These are phyloP conservation scores for Polylopha cassiicola DNA, from an alignment of 2,888 invertebrate species.

Conservation along the genomic window DNA sequence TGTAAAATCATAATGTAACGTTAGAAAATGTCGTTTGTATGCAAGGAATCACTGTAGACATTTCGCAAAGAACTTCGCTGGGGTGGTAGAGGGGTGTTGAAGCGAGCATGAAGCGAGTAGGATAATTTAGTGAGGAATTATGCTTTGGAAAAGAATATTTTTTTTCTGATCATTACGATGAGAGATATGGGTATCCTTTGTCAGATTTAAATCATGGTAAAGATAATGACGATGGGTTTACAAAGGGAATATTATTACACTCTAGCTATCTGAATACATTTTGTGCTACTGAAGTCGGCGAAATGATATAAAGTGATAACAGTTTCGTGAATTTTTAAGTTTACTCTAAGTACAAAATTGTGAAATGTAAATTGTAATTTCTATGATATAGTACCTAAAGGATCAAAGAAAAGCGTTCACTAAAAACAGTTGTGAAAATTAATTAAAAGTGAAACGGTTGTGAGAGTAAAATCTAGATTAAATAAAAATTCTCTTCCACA, in stretches of 20 bases:
- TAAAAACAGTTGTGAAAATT: not conserved
- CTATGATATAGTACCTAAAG: not conserved
- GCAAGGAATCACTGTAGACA: conserved; percentile 77
- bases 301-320: too few relatives aligned
- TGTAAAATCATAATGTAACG: conserved; percentile 66
- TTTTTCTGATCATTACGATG: conserved; percentile 15
- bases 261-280: too few relatives aligned
- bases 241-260: too few relatives aligned
- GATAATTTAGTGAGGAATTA: conserved; percentile 70
- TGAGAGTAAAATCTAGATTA: conserved; percentile 26
- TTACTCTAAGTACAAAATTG: too few relatives aligned
- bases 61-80: conserved; percentile 66
- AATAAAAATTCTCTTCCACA: conserved; percentile 32
- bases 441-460: conserved; percentile 12
- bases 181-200: too few relatives aligned
- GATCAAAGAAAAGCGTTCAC: too few relatives aligned
- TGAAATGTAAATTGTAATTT: too few relatives aligned
- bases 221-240: too few relatives aligned
- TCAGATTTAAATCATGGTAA: too few relatives aligned
- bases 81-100: conserved; percentile 47
- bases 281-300: too few relatives aligned
- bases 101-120: conserved; percentile 58
- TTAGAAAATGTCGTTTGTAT: conserved; percentile 74
- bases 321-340: too few relatives aligned
- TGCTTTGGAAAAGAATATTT: conserved; percentile 45